Evolutionary conservation across 2,797 vertebrate species (phyloP), one percentile per base, ranked within the genome.

Genomic region (Chaunax sp.): DNA sequence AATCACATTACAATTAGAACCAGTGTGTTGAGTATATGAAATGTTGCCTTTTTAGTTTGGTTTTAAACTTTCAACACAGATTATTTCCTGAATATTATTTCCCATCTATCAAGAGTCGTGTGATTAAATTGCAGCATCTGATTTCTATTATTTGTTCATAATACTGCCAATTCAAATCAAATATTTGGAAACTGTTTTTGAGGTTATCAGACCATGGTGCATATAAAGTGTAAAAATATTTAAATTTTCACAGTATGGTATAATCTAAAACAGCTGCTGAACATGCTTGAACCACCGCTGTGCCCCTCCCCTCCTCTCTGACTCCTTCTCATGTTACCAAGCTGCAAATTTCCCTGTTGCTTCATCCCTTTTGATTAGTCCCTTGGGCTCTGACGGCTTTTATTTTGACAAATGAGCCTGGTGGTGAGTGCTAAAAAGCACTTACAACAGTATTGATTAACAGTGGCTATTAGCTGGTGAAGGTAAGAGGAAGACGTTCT

Each of bases 401-500:
- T 92, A 92, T 92, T 89, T 91, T 90, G 84, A 93, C 86, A 91
- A 92, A 93, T 75, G 88, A 84, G 86, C 52, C 40, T 45, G 67
- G 69, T 75, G 80, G 80, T 70, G 59, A 85, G 71, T 59, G 50
- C 87, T 93, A 90, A 90, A 82, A 90, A 89, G 82, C 87, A 78
- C 87, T 93, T 91, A 88, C 78, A 72, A 54, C 54, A 10, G 41
- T 89, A 93, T 91, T 92, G 93, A 94, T 93, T 91, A 91, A 89
- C 82, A 80, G 65, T 81, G 59, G 83, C 82, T 87, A 85, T 93
- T 90, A 89, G 84, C 80, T 67, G 6, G 63, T 65, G 52, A 69
- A 78, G 80, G 49, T 50, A 38, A 78, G 72, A 89, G 28, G 50
- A 88, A 88, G 86, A 86, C 30, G n/a, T 89, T 85, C 75, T 43